These are phyloP conservation scores for Antheraea mylitta DNA, from an alignment of 1,140 invertebrate species.

Conservation along the genomic window DNA sequence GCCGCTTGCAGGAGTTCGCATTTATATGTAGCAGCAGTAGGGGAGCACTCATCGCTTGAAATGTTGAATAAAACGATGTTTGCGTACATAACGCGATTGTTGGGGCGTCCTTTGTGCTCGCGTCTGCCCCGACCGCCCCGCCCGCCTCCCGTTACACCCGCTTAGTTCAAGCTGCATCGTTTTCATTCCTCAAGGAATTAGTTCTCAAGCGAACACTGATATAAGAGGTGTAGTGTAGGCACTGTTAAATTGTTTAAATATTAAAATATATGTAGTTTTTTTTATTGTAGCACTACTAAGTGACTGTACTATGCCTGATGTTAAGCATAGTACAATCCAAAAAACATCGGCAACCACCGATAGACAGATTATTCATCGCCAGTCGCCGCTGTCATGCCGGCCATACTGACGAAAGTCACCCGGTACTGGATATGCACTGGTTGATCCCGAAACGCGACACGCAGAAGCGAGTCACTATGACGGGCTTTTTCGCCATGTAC, in stretches of 20 bases:
- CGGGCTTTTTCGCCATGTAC: too few relatives aligned
- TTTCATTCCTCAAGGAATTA: constrained; percentile 36
- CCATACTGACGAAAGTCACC: too few relatives aligned
- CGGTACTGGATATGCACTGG: too few relatives aligned
- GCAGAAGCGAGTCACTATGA: too few relatives aligned
- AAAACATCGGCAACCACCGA: too few relatives aligned
- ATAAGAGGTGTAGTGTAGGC: constrained; percentile 6
- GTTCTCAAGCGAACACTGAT: constrained; percentile 20
- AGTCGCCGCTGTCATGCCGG: too few relatives aligned
- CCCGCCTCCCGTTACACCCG: neutral
- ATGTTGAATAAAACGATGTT: constrained; percentile 20
- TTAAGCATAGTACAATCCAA: too few relatives aligned
- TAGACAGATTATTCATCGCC: too few relatives aligned
- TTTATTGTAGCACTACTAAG: too few relatives aligned
- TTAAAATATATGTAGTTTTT: too few relatives aligned
- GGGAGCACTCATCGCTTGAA: constrained; percentile 15
- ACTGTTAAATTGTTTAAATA: neutral
- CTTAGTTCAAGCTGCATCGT: constrained; percentile 23
- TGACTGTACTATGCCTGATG: too few relatives aligned
- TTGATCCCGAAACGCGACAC: too few relatives aligned
- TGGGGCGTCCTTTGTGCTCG: constrained; percentile 24
- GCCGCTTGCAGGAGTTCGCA: neutral
- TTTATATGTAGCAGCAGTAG: constrained; percentile 16
- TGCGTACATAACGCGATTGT: constrained; percentile 35
- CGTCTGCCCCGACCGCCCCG: neutral